These are phyloP conservation scores for Fragum fragum DNA, from an alignment of 2,888 invertebrate species.

Conservation along the genomic window DNA sequence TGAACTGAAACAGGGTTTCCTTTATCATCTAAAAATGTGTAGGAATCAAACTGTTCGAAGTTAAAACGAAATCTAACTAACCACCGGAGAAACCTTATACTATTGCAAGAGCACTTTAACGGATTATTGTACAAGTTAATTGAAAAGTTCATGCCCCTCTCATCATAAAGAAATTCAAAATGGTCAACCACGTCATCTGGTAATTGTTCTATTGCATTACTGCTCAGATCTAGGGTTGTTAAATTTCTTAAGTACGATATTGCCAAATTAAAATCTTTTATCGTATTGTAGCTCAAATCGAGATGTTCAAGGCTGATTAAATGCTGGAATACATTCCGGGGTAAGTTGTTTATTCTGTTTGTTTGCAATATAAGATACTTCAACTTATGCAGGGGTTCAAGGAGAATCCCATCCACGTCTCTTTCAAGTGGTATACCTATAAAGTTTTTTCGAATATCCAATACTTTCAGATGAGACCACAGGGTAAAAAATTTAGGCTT, in stretches of 20 bases:
- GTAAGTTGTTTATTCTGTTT: constrained; percentile 30
- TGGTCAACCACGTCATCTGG: neutral
- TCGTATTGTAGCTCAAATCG: constrained; percentile 42
- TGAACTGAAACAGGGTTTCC: neutral
- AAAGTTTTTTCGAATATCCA: constrained; percentile 40
- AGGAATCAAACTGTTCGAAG: neutral
- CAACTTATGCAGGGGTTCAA: constrained; percentile 32
- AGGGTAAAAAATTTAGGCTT: constrained; percentile 10
- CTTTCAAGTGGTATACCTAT: constrained; percentile 32
- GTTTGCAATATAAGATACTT: constrained; percentile 32
- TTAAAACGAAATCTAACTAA: neutral
- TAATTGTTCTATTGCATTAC: constrained; percentile 37
- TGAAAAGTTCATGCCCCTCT: neutral
- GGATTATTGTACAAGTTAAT: constrained; percentile 5
- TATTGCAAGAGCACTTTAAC: neutral
- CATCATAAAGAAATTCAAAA: neutral
- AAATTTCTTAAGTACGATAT: constrained; percentile 23
- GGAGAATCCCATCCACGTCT: constrained; percentile 6
- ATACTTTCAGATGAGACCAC: constrained; percentile 4
- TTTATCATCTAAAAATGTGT: constrained; percentile 7
- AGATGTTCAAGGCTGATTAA: constrained; percentile 27
- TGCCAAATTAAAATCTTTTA: constrained; percentile 19
- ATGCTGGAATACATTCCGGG: neutral
- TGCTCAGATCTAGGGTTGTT: constrained; percentile 26
- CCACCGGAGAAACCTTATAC: neutral